Evolutionary conservation across 2,797 vertebrate genomes (phyloP).

Genomic region (Oryzias sinensis): DNA sequence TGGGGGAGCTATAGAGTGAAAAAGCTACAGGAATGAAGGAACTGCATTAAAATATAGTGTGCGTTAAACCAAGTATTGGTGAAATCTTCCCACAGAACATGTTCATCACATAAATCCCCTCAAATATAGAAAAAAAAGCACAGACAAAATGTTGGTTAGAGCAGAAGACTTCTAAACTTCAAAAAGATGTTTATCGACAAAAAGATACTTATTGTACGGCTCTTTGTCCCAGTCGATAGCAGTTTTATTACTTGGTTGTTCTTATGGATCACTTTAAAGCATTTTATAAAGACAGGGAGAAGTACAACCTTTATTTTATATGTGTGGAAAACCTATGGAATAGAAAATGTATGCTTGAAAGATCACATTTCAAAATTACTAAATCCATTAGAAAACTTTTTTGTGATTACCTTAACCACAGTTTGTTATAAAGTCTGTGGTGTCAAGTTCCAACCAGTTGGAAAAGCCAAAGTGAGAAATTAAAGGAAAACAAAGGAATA

Average conservation of each 20-base stretch:
- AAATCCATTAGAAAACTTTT: too few relatives aligned
- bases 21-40: conserved; percentile 14
- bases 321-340: too few relatives aligned
- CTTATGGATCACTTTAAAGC: conserved; percentile 39
- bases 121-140: conserved; percentile 19
- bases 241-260: conserved; percentile 22
- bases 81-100: conserved; percentile 16
- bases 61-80: conserved; percentile 10
- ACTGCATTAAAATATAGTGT: conserved; percentile 9
- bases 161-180: conserved; percentile 26
- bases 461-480: too few relatives aligned
- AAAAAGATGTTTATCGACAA: conserved; percentile 34
- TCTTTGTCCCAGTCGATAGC: conserved; percentile 39
- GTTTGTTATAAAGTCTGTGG: too few relatives aligned
- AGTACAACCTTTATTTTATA: too few relatives aligned
- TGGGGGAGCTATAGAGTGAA: conserved; percentile 15
- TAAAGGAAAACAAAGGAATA: too few relatives aligned
- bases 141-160: conserved; percentile 1
- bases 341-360: too few relatives aligned
- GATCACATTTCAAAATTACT: too few relatives aligned
- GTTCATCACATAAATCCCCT: conserved; percentile 30
- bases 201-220: conserved; percentile 25
- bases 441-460: too few relatives aligned
- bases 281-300: conserved; percentile 33
- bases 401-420: too few relatives aligned